Base-by-base conservation (phyloP, 2,888 invertebrate genomes). In the Schrankia costaestrigalis region DNA sequence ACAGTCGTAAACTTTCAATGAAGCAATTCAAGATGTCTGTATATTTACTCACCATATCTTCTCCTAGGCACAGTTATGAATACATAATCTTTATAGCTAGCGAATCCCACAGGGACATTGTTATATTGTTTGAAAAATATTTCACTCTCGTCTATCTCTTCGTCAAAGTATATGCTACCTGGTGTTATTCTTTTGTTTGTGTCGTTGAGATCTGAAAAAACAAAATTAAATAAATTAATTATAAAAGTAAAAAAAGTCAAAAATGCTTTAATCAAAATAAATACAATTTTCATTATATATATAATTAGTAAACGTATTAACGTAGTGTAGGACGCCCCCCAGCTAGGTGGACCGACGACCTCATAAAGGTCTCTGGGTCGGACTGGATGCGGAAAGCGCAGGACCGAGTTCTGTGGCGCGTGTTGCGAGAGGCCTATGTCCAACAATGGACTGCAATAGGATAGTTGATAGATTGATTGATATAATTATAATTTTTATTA, bases 11-110 rank as follows among this genome's bases (percentile, higher is more conserved):
- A 10, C 11, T 3, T 3, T 11, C 7, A 3, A 8, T 8, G 19
- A 19, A 4, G 5, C n/a, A 9, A 4, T 1, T 19, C 1, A 19
- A n/a, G 9, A 9, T 19, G 19, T 3, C 2, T 10, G 10, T n/a
- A n/a, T n/a, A n/a, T 18, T 2, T 3, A 2, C 27, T 28, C 3
- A 37, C 37, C 37, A 13, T 14, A 37, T 10, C 37, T 9, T 26
- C 37, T 37, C 8, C 32, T 28, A 2, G 37, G 37, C 11, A 37
- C 37, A 3, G 37, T 37, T 8, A 37, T 13, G 10, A 37, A 37
- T 6, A 29, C n/a, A 5, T 8, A 28, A 0, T 22, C 10, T 11
- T 11, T 6, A 4, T 21, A 28, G 1, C 21, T 1, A 3, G 32
- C 37, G 2, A 37, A 17, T 0, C 37, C 37, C 1, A 28, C 11